Evolutionary conservation across 2,797 vertebrate species (phyloP).

Genomic region (Neomorphus geoffroyi): DNA sequence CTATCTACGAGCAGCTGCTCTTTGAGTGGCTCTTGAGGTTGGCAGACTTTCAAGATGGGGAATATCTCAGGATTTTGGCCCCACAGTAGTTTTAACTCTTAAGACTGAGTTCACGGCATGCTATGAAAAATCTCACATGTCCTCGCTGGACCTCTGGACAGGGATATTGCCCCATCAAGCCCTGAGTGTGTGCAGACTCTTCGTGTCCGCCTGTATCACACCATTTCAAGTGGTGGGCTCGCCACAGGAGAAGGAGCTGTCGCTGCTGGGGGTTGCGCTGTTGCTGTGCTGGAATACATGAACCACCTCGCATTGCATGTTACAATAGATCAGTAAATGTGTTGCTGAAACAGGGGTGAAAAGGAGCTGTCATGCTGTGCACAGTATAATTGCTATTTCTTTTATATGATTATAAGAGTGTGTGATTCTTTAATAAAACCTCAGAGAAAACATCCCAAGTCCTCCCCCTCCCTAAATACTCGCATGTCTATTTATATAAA

Average conservation of each 20-base stretch:
- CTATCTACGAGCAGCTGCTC: neutral
- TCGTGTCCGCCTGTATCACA: fast-evolving
- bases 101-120: neutral
- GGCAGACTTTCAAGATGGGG: neutral
- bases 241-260: neutral
- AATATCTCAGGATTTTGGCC: neutral
- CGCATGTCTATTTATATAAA: neutral
- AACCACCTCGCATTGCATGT: neutral
- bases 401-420: neutral
- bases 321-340: neutral
- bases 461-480: neutral
- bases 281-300: fast-evolving
- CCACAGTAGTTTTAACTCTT: neutral
- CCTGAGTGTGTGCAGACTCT: fast-evolving
- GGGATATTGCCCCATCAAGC: neutral
- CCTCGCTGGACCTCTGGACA: neutral
- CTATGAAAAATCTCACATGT: fast-evolving
- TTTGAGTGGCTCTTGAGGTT: neutral
- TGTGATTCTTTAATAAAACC: constrained; percentile 2
- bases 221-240: fast-evolving
- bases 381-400: neutral
- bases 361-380: neutral
- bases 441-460: neutral
- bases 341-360: neutral
- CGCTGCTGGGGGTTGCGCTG: neutral